These are phyloP conservation scores for Eolophus roseicapilla DNA, from an alignment of 2,113 vertebrate species.

Conservation along the genomic window DNA sequence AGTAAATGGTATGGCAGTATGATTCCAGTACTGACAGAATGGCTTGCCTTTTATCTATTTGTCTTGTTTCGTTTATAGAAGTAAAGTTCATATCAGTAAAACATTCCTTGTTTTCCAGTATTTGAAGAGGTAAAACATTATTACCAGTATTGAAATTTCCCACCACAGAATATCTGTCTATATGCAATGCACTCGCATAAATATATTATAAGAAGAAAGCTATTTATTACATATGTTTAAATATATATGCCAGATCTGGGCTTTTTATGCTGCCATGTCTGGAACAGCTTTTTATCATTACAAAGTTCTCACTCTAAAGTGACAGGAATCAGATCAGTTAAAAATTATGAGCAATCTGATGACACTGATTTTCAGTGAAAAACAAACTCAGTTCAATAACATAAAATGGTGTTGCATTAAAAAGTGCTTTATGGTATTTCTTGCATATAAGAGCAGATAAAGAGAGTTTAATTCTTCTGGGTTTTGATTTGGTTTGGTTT, in stretches of 20 bases:
- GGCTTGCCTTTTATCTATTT: background rate
- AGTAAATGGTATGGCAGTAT: background rate
- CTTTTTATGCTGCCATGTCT: background rate
- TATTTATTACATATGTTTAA: background rate
- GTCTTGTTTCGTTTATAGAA: background rate
- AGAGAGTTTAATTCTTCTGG: background rate
- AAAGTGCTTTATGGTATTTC: background rate
- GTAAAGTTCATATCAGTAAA: background rate
- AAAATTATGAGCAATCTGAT: background rate
- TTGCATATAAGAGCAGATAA: background rate
- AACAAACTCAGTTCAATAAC: background rate
- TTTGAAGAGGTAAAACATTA: background rate
- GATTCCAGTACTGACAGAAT: background rate
- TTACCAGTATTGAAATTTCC: background rate
- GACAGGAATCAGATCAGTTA: background rate
- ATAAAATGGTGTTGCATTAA: background rate
- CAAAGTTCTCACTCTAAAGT: background rate
- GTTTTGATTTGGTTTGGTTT: fast-evolving
- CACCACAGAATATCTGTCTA: background rate
- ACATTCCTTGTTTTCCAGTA: background rate
- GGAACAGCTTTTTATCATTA: background rate
- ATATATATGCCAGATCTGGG: background rate
- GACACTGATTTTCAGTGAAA: background rate
- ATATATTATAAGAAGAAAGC: background rate
- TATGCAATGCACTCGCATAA: background rate